These are phyloP conservation scores for Subacronicta megacephala DNA, from an alignment of 2,888 invertebrate genomes.

Conservation along the genomic window DNA sequence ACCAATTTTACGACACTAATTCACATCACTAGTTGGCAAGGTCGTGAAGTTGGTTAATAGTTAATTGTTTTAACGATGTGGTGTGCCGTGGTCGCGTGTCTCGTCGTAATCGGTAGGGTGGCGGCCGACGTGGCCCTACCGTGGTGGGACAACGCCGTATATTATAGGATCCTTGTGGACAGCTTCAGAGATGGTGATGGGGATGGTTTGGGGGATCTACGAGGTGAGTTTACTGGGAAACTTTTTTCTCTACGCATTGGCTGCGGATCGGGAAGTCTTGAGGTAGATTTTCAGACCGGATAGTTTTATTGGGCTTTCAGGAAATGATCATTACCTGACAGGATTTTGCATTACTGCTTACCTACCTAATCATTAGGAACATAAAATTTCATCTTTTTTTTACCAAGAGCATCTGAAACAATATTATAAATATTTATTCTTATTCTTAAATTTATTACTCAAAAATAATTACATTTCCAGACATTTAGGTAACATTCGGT, in stretches of 20 bases:
- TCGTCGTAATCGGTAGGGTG: conserved; percentile 43
- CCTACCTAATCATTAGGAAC: too few relatives aligned
- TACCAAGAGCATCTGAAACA: too few relatives aligned
- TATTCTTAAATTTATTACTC: too few relatives aligned
- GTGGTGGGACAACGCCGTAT: conserved; percentile 95
- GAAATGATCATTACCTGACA: too few relatives aligned
- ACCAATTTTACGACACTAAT: conserved; percentile 2
- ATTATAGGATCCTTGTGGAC: conserved; percentile 95
- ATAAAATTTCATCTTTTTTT: too few relatives aligned
- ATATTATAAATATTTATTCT: too few relatives aligned
- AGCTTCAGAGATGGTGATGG: conserved; percentile 95
- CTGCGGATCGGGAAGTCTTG: not conserved
- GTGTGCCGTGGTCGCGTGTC: conserved; percentile 64
- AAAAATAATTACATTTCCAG: too few relatives aligned
- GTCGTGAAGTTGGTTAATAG: conserved; percentile 14
- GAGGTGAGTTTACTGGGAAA: conserved; percentile 82
- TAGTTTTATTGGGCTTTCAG: too few relatives aligned
- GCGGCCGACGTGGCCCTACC: conserved; percentile 44
- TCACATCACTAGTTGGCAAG: conserved; percentile 47
- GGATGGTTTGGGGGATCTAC: conserved; percentile 96
- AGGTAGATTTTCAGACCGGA: too few relatives aligned
- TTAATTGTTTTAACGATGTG: conserved; percentile 63
- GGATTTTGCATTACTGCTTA: too few relatives aligned
- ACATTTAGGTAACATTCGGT: too few relatives aligned
- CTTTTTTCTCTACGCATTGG: not conserved